These are phyloP conservation scores for Falcunculus frontatus DNA, from an alignment of 2,113 vertebrate species.

Conservation along the genomic window DNA sequence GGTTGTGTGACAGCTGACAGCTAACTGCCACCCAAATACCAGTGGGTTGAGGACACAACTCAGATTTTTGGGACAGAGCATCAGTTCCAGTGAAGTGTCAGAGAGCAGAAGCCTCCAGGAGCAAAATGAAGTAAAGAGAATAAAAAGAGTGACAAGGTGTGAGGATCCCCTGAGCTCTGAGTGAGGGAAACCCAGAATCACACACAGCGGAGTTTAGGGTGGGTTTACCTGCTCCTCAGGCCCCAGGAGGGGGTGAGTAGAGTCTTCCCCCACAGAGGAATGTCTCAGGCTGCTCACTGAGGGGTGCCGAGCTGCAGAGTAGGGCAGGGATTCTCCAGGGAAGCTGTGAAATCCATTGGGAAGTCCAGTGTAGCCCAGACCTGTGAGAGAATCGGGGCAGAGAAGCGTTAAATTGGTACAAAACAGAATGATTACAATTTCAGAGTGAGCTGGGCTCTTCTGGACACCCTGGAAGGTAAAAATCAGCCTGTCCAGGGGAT, in stretches of 20 bases:
- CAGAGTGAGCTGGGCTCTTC: not conserved
- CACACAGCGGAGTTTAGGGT: not conserved
- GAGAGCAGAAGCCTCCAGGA: not conserved
- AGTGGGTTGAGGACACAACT: not conserved
- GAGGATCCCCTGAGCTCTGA: not conserved
- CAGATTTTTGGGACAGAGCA: not conserved
- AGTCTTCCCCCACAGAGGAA: constrained; percentile 87
- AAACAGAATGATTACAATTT: not conserved
- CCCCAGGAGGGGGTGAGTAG: constrained; percentile 86
- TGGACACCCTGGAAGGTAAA: not conserved
- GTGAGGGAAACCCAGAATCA: not conserved
- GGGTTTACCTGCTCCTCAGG: constrained; percentile 89
- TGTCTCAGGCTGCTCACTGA: constrained; percentile 75
- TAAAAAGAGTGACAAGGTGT: not conserved
- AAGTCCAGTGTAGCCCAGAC: constrained; percentile 87
- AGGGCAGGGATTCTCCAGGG: constrained; percentile 80
- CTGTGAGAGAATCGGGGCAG: constrained; percentile 54
- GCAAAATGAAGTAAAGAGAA: not conserved
- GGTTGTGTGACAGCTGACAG: not conserved
- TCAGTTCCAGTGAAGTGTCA: not conserved
- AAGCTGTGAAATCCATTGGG: constrained; percentile 93
- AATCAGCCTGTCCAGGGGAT: not conserved
- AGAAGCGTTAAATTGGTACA: not conserved
- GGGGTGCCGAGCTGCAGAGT: constrained; percentile 54
- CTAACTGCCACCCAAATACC: not conserved